These are phyloP conservation scores for Scolopax rusticola DNA, from an alignment of 2,797 vertebrate genomes.

Conservation along the genomic window DNA sequence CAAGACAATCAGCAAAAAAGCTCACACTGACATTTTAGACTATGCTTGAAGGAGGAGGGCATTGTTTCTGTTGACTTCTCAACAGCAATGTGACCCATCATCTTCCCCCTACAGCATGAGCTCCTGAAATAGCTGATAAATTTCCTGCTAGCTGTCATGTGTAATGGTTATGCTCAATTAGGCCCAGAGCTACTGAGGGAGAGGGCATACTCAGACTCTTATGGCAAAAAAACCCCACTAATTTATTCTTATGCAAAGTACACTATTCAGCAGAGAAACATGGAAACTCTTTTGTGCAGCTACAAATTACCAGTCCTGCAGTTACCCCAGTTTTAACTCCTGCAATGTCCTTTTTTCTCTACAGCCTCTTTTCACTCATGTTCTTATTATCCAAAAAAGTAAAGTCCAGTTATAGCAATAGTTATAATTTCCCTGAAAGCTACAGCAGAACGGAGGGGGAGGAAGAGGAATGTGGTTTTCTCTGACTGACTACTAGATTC, in stretches of 20 bases:
- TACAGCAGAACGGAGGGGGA: background rate
- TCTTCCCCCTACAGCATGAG: background rate
- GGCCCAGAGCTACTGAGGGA: background rate
- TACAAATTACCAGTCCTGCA: background rate
- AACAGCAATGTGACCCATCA: background rate
- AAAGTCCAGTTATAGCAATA: background rate
- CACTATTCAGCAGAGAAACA: background rate
- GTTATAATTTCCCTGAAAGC: background rate
- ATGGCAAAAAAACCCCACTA: background rate
- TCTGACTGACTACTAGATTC: background rate
- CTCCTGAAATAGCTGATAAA: background rate
- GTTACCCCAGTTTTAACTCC: background rate
- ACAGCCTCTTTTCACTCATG: background rate
- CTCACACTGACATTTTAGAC: background rate
- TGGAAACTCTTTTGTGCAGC: background rate
- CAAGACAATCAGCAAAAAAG: background rate
- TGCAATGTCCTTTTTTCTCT: background rate
- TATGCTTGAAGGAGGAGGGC: background rate
- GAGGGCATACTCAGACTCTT: background rate
- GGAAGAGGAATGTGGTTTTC: rapidly evolving
- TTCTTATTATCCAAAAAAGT: background rate
- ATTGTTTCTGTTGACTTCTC: background rate
- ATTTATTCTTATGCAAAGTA: background rate
- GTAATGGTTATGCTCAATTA: background rate
- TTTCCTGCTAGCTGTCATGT: background rate